phyloP scores from a whole-genome alignment of 2,113 vertebrate species.

The Aspiorhynchus laticeps region DNA sequence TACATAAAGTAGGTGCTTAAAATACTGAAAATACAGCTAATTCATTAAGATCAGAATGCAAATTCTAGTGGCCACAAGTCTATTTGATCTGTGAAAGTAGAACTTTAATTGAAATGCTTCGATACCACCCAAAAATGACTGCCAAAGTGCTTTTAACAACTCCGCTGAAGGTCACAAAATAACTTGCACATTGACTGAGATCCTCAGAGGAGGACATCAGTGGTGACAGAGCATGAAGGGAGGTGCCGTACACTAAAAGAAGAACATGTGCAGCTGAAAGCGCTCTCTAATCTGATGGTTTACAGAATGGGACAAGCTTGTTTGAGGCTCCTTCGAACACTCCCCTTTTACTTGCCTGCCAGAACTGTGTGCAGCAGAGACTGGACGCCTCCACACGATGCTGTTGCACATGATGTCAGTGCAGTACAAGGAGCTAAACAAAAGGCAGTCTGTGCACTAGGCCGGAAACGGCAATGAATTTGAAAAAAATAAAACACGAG shows the following conservation, averaged over 20 bases:
- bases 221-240: constrained; percentile 26
- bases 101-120: not conserved
- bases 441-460: constrained; percentile 77
- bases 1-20: not conserved
- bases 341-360: constrained; percentile 57
- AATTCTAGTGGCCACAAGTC: not conserved
- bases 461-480: constrained; percentile 65
- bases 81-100: not conserved
- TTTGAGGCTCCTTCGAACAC: constrained; percentile 49
- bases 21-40: constrained; percentile 1
- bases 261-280: constrained; percentile 41
- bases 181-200: not conserved
- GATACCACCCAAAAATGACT: not conserved
- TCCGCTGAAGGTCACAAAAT: not conserved
- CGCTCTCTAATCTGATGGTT: constrained; percentile 56
- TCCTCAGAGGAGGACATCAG: not conserved
- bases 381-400: constrained; percentile 65
- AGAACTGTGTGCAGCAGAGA: constrained; percentile 73
- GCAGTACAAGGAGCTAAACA: constrained; percentile 74
- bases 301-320: constrained; percentile 50
- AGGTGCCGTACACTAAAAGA: constrained; percentile 33
- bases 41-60: not conserved
- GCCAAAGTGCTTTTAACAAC: not conserved
- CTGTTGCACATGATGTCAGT: constrained; percentile 75
- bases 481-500: constrained; percentile 49